Conservation (phyloP, 2,888 invertebrate genomes). For the Galerucella pusilla region DNA sequence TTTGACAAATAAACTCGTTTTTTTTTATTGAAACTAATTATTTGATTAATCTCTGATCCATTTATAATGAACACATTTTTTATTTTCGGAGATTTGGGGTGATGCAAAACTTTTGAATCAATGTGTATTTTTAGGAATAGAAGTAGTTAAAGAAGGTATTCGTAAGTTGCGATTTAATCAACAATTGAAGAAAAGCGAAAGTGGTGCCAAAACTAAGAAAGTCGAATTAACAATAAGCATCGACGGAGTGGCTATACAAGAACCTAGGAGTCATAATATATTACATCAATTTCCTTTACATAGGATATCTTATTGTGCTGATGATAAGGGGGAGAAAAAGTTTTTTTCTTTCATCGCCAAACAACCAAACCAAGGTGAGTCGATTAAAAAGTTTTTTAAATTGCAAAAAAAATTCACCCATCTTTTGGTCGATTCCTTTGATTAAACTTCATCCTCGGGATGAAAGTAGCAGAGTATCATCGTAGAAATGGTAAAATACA, state of each 20-base stretch:
- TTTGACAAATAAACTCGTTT: too few species aligned
- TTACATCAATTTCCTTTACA: constrained; percentile 96
- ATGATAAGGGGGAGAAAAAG: constrained; percentile 97
- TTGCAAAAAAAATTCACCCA: not conserved
- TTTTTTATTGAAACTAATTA: too few species aligned
- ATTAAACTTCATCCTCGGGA: too few species aligned
- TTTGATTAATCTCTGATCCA: too few species aligned
- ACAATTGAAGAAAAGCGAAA: constrained; percentile 90
- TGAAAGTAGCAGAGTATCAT: too few species aligned
- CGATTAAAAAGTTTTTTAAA: not conserved
- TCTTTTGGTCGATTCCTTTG: too few species aligned
- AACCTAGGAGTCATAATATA: constrained; percentile 81
- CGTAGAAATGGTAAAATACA: too few species aligned
- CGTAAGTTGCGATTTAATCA: constrained; percentile 94
- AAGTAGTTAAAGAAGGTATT: constrained; percentile 97
- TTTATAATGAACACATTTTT: too few species aligned
- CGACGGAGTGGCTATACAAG: constrained; percentile 93
- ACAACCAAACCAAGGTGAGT: constrained; percentile 66
- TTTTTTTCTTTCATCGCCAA: constrained; percentile 97
- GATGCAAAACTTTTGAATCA: too few species aligned
- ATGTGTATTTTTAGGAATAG: constrained; percentile 79
- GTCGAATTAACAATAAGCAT: constrained; percentile 97
- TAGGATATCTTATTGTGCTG: constrained; percentile 98
- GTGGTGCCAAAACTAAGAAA: constrained; percentile 90
- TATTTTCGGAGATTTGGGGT: too few species aligned